Evolutionary conservation across 2,797 vertebrate species (phyloP).

Genomic region (Naso thynnoides): DNA sequence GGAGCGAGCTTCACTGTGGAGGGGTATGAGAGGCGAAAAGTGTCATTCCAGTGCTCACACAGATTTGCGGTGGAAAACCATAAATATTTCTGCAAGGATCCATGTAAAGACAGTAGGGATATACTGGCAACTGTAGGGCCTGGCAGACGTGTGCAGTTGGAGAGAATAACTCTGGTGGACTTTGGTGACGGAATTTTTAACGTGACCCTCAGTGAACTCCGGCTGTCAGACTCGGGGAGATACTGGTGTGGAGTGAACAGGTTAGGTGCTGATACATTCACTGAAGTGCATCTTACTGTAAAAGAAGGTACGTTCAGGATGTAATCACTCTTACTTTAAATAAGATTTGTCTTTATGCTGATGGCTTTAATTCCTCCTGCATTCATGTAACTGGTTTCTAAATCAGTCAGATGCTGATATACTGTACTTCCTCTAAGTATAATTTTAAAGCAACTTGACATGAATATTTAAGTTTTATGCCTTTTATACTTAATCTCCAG

Average conservation of each 20-base stretch:
- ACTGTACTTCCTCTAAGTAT: too few relatives aligned
- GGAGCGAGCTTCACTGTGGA: neutral
- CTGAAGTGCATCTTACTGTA: conserved; percentile 46
- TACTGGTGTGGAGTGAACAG: conserved; percentile 66
- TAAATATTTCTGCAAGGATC: conserved; percentile 72
- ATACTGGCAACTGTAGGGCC: conserved; percentile 35
- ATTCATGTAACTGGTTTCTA: too few relatives aligned
- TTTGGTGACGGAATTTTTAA: conserved; percentile 30
- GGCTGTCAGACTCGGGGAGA: conserved; percentile 42
- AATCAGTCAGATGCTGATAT: too few relatives aligned
- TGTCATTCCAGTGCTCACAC: conserved; percentile 61
- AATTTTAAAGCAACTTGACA: too few relatives aligned
- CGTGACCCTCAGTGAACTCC: conserved; percentile 63
- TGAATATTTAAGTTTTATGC: too few relatives aligned
- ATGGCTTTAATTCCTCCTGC: too few relatives aligned
- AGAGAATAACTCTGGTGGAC: conserved; percentile 57
- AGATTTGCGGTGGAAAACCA: fast-evolving
- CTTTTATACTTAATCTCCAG: too few relatives aligned
- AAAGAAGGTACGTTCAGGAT: conserved; percentile 38
- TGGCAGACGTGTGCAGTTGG: neutral
- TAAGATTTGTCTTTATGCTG: too few relatives aligned
- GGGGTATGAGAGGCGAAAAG: conserved; percentile 28
- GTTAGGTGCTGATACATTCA: conserved; percentile 30
- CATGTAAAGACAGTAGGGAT: conserved; percentile 14
- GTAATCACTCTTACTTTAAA: neutral